Evolutionary conservation across 1,140 invertebrate species (phyloP).

Genomic region (Popillia japonica): DNA sequence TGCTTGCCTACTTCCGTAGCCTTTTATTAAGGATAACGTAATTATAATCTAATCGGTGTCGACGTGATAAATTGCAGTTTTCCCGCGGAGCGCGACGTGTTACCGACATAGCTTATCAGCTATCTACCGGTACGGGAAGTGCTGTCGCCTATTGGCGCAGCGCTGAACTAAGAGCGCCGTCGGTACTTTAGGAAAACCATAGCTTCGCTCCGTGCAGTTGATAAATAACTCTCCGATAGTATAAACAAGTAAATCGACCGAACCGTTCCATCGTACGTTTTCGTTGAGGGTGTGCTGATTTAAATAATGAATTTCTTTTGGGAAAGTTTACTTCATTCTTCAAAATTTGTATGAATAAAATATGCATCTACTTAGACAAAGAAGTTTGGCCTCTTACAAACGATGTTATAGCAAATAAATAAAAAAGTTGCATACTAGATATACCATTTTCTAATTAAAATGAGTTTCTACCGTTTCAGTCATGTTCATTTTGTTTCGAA

Average conservation of each 20-base stretch:
- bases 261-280: background rate
- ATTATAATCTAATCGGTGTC: background rate
- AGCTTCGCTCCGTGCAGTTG: background rate
- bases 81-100: background rate
- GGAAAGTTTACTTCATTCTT: background rate
- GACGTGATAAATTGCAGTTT: slow-evolving; percentile 11
- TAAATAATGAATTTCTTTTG: background rate
- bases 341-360: slow-evolving; percentile 1
- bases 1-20: background rate
- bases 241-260: background rate
- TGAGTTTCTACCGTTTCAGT: no score
- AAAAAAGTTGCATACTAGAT: background rate
- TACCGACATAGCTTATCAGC: slow-evolving; percentile 5
- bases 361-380: background rate
- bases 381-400: background rate
- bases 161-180: background rate
- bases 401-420: background rate
- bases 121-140: background rate
- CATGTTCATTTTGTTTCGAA: no score
- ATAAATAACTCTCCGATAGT: background rate
- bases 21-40: slow-evolving; percentile 2
- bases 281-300: background rate
- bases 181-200: background rate
- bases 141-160: slow-evolving; percentile 18
- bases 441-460: no score